Base-by-base conservation (phyloP, 2,797 vertebrate species). In the Clarias fuscus region DNA sequence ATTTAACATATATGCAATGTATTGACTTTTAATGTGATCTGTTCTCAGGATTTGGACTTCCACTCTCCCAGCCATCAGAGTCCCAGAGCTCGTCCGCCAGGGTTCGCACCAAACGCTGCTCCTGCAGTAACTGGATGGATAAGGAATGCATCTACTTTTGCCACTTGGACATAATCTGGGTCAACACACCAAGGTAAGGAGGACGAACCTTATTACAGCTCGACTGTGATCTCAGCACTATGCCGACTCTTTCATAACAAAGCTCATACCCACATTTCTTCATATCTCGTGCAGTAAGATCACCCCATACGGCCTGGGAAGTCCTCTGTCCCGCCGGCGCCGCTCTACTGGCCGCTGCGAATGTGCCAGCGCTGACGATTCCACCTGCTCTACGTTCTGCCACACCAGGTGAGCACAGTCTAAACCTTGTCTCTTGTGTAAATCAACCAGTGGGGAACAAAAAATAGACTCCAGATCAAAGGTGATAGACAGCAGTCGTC, bases 81-180 rank as follows among this genome's bases (percentile, higher is more conserved):
- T 88, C 17, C 73, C 88, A 37, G 24, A 84, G 8, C 70, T 20
- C 61, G 48, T 67, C 91, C 83, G 91, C 81, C 27, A 92, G 48
- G 17, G 86, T 94, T 84, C 94, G 98, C 90, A 93, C 92, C 83
- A 98, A 98, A 77, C 94, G 98, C 80, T 99, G 98, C 84, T 98
- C 97, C 88, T 99, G 98, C 87, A 97, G 92, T 93, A 97, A 92
- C 94, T 98, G 96, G 97, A 92, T 96, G 5, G 98, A 99, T 93
- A 97, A 96, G 88, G 98, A 99, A 80, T 99, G 98, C 85, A 95
- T 99, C 91, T 99, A 99, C 93, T 99, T 98, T 93, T 99, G 98
- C 91, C 98, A 99, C 91, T 94, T 99, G 91, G 98, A 98, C 89
- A 98, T 99, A 87, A 98, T 99, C 94, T 99, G 98, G 98, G 94